These are phyloP conservation scores for Dioctria rufipes DNA, from an alignment of 2,888 invertebrate genomes.

Conservation along the genomic window DNA sequence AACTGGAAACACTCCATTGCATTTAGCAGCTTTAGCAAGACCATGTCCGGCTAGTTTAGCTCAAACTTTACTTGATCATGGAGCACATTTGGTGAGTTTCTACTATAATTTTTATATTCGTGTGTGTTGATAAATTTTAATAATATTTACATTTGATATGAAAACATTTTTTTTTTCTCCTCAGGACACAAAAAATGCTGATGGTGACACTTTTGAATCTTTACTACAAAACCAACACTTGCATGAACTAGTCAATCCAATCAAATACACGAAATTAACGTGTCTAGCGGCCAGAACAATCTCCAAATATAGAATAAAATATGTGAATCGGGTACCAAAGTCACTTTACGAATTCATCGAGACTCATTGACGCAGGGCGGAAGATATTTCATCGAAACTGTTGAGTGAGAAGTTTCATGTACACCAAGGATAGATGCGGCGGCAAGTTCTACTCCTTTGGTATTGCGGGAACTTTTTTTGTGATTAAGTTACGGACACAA, in stretches of 20 bases:
- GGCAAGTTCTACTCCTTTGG: slow-evolving; percentile 21
- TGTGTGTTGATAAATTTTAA: no score
- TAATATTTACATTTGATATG: no score
- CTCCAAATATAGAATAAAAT: slow-evolving; percentile 79
- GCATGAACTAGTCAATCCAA: slow-evolving; percentile 80
- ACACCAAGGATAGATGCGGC: slow-evolving; percentile 27
- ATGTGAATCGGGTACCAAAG: slow-evolving; percentile 74
- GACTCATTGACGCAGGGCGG: slow-evolving; percentile 64
- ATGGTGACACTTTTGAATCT: slow-evolving; percentile 82
- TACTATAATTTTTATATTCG: slow-evolving; percentile 61
- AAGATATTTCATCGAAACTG: neutral
- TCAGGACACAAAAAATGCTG: slow-evolving; percentile 79
- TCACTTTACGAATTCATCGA: slow-evolving; percentile 72
- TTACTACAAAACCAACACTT: slow-evolving; percentile 78
- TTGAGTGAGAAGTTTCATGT: slow-evolving; percentile 40
- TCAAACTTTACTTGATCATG: slow-evolving; percentile 81
- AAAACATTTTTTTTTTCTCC: no score
- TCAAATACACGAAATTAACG: slow-evolving; percentile 84
- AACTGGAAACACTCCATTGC: slow-evolving; percentile 90
- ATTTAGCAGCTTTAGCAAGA: slow-evolving; percentile 83
- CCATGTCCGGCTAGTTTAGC: slow-evolving; percentile 83
- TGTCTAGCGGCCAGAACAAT: slow-evolving; percentile 90
- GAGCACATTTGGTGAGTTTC: slow-evolving; percentile 75
- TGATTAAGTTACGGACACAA: slow-evolving; percentile 34
- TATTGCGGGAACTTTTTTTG: slow-evolving; percentile 34